Conservation (phyloP, 2,797 vertebrate species). For the Halcyon badia region DNA sequence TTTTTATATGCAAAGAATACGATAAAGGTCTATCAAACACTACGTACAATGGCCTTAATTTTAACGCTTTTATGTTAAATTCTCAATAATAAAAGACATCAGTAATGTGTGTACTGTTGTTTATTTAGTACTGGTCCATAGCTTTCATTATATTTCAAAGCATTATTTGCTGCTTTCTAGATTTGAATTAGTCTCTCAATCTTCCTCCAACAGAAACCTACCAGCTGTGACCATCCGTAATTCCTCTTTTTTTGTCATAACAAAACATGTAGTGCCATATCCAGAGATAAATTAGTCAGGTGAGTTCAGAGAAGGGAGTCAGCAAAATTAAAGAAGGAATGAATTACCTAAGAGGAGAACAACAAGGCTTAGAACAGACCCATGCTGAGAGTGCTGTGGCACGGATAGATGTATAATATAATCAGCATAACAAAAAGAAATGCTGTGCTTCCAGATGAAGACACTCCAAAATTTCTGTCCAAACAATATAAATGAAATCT, state of each 20-base stretch:
- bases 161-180: slow-evolving; percentile 10
- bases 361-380: not conserved
- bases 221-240: slow-evolving; percentile 31
- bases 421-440: slow-evolving; percentile 34
- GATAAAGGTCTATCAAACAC: not conserved
- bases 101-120: not conserved
- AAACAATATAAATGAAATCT: not conserved
- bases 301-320: not conserved
- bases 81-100: not conserved
- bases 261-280: not conserved
- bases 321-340: slow-evolving; percentile 42
- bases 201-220: slow-evolving; percentile 18
- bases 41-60: not conserved
- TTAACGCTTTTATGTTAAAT: not conserved
- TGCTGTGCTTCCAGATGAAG: not conserved
- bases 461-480: not conserved
- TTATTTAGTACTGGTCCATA: not conserved
- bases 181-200: slow-evolving; percentile 22
- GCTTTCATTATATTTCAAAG: not conserved
- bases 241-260: slow-evolving; percentile 26
- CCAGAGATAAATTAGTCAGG: slow-evolving; percentile 33
- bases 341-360: not conserved
- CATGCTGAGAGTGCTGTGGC: not conserved
- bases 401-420: not conserved
- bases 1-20: not conserved